Evolutionary conservation across 1,140 invertebrate genomes (phyloP).

Genomic region (Galleria mellonella): DNA sequence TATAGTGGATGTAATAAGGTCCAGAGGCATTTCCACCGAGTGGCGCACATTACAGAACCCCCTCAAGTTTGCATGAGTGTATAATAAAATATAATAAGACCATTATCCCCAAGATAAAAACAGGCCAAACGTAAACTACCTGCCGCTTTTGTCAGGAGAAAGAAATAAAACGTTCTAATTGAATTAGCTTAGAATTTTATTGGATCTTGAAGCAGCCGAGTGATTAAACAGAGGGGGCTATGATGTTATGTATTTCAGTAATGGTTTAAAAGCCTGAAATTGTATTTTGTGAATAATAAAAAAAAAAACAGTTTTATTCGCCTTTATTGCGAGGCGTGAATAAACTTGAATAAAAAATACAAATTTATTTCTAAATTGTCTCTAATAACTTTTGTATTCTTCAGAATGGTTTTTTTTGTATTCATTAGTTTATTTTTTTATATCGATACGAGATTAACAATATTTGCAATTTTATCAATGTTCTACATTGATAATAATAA

Average conservation of each 20-base stretch:
- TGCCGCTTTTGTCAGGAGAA: not conserved
- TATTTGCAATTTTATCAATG: no score
- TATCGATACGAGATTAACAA: no score
- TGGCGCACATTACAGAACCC: conserved; percentile 37
- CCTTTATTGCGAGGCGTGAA: no score
- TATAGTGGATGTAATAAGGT: conserved; percentile 32
- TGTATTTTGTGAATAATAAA: not conserved
- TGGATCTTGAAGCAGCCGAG: not conserved
- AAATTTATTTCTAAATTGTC: no score
- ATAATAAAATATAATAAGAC: conserved; percentile 67
- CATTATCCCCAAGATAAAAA: conserved; percentile 40
- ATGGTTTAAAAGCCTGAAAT: no score
- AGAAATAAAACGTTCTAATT: not conserved
- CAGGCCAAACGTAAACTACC: conserved; percentile 22
- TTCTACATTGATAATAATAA: no score
- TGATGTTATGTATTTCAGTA: no score
- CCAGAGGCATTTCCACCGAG: conserved; percentile 32
- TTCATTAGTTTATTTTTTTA: no score
- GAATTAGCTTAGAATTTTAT: not conserved
- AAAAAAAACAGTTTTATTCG: not conserved
- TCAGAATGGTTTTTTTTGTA: no score
- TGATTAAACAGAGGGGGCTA: no score
- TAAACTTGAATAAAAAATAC: no score
- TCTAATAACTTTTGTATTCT: no score
- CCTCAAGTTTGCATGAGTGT: conserved; percentile 40